phyloP scores from a whole-genome alignment of 2,888 invertebrate species.

The Polydesmus complanatus region DNA sequence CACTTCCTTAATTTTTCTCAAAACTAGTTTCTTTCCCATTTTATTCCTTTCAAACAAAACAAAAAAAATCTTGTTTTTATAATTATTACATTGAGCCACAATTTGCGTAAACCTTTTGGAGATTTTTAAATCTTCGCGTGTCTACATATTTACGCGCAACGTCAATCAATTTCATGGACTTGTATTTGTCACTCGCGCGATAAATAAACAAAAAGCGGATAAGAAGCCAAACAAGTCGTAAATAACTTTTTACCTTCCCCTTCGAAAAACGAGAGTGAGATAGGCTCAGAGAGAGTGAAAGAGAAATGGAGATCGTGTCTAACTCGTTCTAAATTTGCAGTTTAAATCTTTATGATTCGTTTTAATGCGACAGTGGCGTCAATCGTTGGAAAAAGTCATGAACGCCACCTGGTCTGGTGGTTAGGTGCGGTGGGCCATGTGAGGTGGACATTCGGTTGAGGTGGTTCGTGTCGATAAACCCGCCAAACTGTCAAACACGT shows the following conservation, averaged over 20 bases:
- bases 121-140: neutral
- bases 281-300: neutral
- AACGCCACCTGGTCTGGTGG: neutral
- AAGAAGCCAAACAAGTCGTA: neutral
- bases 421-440: neutral
- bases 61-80: too few species aligned
- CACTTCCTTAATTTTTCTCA: too few species aligned
- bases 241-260: neutral
- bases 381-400: neutral
- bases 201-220: neutral
- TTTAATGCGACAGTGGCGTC: neutral
- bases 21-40: too few species aligned
- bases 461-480: too few species aligned
- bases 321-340: neutral
- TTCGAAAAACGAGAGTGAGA: neutral
- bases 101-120: too few species aligned
- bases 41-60: too few species aligned
- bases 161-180: neutral
- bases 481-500: constrained; percentile 7
- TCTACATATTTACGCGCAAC: neutral
- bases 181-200: neutral
- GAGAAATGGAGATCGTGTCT: too few species aligned
- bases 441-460: neutral
- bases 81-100: too few species aligned
- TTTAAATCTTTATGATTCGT: neutral